Conservation (phyloP, 2,113 vertebrate species). For the Cyphomyrus plagiostoma region DNA sequence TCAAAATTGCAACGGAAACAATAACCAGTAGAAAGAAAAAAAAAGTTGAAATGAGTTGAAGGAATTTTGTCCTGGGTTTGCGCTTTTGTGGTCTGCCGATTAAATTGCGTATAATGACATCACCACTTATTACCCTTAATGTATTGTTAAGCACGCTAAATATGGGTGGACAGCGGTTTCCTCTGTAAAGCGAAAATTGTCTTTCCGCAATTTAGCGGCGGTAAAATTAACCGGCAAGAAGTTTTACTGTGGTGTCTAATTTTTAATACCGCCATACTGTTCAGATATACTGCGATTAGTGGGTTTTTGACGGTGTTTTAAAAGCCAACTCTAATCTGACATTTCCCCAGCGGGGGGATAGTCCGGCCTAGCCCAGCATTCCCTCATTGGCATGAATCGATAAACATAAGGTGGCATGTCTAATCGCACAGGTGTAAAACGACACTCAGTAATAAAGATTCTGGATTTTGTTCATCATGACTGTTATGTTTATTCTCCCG, state of each 20-base stretch:
- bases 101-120: background rate
- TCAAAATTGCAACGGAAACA: background rate
- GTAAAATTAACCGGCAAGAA: background rate
- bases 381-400: too few relatives aligned
- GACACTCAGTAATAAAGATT: too few relatives aligned
- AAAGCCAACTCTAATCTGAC: background rate
- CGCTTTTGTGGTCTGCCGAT: background rate
- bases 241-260: background rate
- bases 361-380: too few relatives aligned
- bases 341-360: background rate
- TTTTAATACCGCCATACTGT: background rate
- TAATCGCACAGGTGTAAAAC: too few relatives aligned
- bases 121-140: background rate
- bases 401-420: too few relatives aligned
- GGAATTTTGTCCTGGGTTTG: background rate
- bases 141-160: background rate
- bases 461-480: too few relatives aligned
- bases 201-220: background rate
- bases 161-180: background rate
- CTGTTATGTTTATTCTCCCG: too few relatives aligned
- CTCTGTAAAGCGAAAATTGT: background rate
- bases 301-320: background rate
- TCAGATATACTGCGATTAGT: background rate
- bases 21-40: background rate
- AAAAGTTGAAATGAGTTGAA: background rate